Conservation (phyloP, 23 tunicate genomes). For the Diplosoma virens region DNA sequence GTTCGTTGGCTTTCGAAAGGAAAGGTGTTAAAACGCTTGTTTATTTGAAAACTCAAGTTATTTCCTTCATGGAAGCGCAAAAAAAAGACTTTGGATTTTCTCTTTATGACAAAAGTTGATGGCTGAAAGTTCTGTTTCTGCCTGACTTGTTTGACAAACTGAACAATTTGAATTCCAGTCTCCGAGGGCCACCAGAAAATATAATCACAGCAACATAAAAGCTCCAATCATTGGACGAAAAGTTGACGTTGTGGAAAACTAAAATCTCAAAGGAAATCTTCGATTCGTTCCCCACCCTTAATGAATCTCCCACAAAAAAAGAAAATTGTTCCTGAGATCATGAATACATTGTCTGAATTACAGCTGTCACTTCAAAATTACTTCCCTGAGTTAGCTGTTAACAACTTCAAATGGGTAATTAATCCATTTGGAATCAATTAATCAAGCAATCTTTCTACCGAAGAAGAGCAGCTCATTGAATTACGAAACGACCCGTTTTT, state of each 20-base stretch:
- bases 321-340: slow-evolving; percentile 39
- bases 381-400: slow-evolving; percentile 56
- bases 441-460: slow-evolving; percentile 39
- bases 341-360: slow-evolving; percentile 54
- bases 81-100: slow-evolving; percentile 53
- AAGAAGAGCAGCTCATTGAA: slow-evolving; percentile 61
- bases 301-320: slow-evolving; percentile 32
- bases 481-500: slow-evolving; percentile 54
- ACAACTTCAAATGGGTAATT: slow-evolving; percentile 47
- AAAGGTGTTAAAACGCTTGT: slow-evolving; percentile 54
- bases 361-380: slow-evolving; percentile 54
- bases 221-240: slow-evolving; percentile 38
- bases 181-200: slow-evolving; percentile 67
- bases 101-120: slow-evolving; percentile 52
- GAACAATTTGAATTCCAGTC: slow-evolving; percentile 65
- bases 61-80: slow-evolving; percentile 31
- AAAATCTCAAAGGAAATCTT: slow-evolving; percentile 40
- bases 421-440: slow-evolving; percentile 55
- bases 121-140: slow-evolving; percentile 66
- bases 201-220: slow-evolving; percentile 59
- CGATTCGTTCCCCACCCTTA: slow-evolving; percentile 48
- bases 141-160: slow-evolving; percentile 59
- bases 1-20: slow-evolving; percentile 56
- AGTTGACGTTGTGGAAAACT: slow-evolving; percentile 62
- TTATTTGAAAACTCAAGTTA: slow-evolving; percentile 44